phyloP scores from a whole-genome alignment of 2,888 invertebrate genomes.

The Yponomeuta evonymella region DNA sequence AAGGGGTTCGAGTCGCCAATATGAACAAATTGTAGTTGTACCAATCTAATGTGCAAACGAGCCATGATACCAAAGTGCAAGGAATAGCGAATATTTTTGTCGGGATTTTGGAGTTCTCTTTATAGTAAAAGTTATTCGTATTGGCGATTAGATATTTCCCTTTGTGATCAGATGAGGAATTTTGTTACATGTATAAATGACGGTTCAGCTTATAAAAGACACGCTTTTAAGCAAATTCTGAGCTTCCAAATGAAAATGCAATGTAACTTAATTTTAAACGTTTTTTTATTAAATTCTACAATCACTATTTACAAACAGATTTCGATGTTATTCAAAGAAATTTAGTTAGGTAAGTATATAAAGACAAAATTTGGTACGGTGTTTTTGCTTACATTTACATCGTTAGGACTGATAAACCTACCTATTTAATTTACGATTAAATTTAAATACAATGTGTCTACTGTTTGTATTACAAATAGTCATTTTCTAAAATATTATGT shows the following conservation, averaged over 20 bases:
- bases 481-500: not conserved
- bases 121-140: too few species aligned
- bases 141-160: too few species aligned
- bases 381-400: not conserved
- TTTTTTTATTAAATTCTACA: conserved; percentile 69
- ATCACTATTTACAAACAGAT: conserved; percentile 53
- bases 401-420: not conserved
- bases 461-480: not conserved
- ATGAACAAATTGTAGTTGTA: too few species aligned
- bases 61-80: too few species aligned
- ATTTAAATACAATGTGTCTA: not conserved
- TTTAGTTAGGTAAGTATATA: not conserved
- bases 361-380: conserved; percentile 1
- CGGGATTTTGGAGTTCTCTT: too few species aligned
- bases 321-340: conserved; percentile 44
- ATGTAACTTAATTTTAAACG: conserved; percentile 34
- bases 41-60: too few species aligned
- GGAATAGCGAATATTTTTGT: too few species aligned
- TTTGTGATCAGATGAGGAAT: too few species aligned
- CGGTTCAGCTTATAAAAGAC: too few species aligned
- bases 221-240: too few species aligned
- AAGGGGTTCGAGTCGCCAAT: too few species aligned
- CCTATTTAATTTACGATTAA: not conserved
- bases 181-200: too few species aligned
- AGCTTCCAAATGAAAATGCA: conserved; percentile 5